Evolutionary conservation across 2,113 vertebrate species (phyloP).

Genomic region (Xenopus borealis): DNA sequence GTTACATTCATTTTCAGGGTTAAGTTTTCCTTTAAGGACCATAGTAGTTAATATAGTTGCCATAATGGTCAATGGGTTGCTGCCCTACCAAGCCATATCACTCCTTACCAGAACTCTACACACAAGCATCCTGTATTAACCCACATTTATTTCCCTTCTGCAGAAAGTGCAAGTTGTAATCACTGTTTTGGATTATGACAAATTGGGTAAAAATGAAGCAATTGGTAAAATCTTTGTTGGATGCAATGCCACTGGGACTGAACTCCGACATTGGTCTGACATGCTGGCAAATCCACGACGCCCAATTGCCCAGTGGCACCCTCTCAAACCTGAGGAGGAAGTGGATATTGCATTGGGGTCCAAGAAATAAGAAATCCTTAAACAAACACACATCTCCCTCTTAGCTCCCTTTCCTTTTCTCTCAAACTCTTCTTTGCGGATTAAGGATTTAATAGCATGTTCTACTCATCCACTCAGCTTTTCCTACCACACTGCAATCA

Average conservation of each 20-base stretch:
- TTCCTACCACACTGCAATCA: slow-evolving; percentile 18
- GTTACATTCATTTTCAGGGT: no score
- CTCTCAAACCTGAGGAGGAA: slow-evolving; percentile 94
- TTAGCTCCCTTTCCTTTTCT: slow-evolving; percentile 6
- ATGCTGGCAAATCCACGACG: slow-evolving; percentile 95
- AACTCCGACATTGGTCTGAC: slow-evolving; percentile 96
- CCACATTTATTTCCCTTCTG: not conserved
- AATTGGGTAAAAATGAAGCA: slow-evolving; percentile 96
- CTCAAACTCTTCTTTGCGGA: slow-evolving; percentile 38
- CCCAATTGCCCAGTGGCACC: slow-evolving; percentile 97
- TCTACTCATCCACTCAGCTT: slow-evolving; percentile 18
- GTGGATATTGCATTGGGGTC: slow-evolving; percentile 87
- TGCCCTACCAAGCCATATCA: no score
- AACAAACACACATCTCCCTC: slow-evolving; percentile 15
- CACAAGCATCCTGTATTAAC: not conserved
- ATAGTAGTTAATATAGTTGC: no score
- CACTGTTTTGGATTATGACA: slow-evolving; percentile 97
- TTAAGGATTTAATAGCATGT: slow-evolving; percentile 25
- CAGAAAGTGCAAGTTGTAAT: slow-evolving; percentile 96
- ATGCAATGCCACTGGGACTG: slow-evolving; percentile 83
- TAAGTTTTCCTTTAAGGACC: no score
- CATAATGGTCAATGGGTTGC: no score
- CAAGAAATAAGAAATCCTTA: slow-evolving; percentile 77
- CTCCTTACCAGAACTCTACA: not conserved
- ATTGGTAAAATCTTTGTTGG: slow-evolving; percentile 95